These are phyloP conservation scores for Andrena minutula DNA, from an alignment of 2,888 invertebrate species.

Conservation along the genomic window DNA sequence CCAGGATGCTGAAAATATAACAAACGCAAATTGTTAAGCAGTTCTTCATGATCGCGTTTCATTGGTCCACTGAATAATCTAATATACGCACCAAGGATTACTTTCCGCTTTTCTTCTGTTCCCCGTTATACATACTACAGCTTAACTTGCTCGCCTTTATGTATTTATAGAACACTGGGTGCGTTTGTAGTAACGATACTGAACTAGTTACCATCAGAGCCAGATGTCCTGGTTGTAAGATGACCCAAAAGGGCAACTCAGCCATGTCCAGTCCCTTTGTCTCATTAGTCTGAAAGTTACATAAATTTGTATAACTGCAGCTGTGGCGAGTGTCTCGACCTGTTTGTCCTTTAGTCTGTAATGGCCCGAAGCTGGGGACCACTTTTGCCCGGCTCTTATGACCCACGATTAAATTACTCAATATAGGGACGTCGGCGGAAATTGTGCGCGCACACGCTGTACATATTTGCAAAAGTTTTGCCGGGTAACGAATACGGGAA, in stretches of 20 bases:
- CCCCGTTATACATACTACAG: too few relatives aligned
- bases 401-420: conserved; percentile 54
- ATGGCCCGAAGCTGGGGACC: conserved; percentile 47
- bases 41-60: too few relatives aligned
- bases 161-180: too few relatives aligned
- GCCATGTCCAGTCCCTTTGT: conserved; percentile 44
- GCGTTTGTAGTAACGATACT: too few relatives aligned
- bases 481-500: conserved; percentile 43
- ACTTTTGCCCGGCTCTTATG: conserved; percentile 38
- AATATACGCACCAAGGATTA: too few relatives aligned
- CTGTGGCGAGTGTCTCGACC: conserved; percentile 6
- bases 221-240: conserved; percentile 11
- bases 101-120: too few relatives aligned
- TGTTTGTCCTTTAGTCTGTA: conserved; percentile 38
- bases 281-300: conserved; percentile 48
- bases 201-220: conserved; percentile 3
- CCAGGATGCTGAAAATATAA: too few relatives aligned
- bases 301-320: conserved; percentile 57
- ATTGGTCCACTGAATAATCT: too few relatives aligned
- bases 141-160: too few relatives aligned
- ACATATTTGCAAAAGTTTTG: conserved; percentile 44
- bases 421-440: conserved; percentile 35
- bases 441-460: conserved; percentile 21
- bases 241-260: not conserved
- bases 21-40: too few relatives aligned